Percentiles rank a stretch among this genome's conserved stretches.
Conservation (phyloP, 1,140 invertebrate genomes). For the Orussus abietinus region DNA sequence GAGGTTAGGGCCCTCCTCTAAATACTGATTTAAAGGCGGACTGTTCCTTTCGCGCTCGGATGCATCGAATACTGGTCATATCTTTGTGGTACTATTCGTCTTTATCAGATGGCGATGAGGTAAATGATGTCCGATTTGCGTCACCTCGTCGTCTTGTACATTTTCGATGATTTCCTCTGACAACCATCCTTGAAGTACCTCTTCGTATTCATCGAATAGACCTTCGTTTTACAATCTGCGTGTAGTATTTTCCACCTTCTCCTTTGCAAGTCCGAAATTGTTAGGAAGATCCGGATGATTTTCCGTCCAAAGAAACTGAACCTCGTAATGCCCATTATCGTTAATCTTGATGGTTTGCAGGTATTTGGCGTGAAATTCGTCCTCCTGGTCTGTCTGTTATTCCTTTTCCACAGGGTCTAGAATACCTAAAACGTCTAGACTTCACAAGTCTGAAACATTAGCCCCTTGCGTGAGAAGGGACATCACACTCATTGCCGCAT, state of each 20-base stretch:
- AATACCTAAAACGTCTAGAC: slow-evolving; percentile 40
- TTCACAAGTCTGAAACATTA: slow-evolving; percentile 37
- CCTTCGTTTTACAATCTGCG: slow-evolving; percentile 18
- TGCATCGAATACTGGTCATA: slow-evolving; percentile 33
- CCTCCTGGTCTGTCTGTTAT: slow-evolving; percentile 21
- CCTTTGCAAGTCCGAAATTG: slow-evolving; percentile 15
- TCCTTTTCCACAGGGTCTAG: slow-evolving; percentile 31
- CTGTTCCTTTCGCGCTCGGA: slow-evolving; percentile 20
- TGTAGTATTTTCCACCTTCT: slow-evolving; percentile 18
- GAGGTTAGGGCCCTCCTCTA: slow-evolving; percentile 39
- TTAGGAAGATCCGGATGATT: slow-evolving; percentile 15
- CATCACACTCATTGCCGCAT: slow-evolving; percentile 12
- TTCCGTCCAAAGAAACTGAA: slow-evolving; percentile 27
- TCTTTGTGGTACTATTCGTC: slow-evolving; percentile 22
- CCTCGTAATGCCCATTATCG: slow-evolving; percentile 28
- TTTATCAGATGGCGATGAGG: slow-evolving; percentile 37
- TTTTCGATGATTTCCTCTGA: slow-evolving; percentile 29
- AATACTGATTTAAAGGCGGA: slow-evolving; percentile 39
- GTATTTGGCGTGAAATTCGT: slow-evolving; percentile 28
- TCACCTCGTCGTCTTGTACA: slow-evolving; percentile 19
- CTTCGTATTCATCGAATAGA: slow-evolving; percentile 27
- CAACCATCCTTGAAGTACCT: slow-evolving; percentile 30
- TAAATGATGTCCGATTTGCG: slow-evolving; percentile 24
- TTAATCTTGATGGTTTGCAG: slow-evolving; percentile 23
- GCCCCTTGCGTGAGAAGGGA: slow-evolving; percentile 19